These are phyloP conservation scores for Rhincodon typus DNA, from an alignment of 2,797 vertebrate species.

Conservation along the genomic window DNA sequence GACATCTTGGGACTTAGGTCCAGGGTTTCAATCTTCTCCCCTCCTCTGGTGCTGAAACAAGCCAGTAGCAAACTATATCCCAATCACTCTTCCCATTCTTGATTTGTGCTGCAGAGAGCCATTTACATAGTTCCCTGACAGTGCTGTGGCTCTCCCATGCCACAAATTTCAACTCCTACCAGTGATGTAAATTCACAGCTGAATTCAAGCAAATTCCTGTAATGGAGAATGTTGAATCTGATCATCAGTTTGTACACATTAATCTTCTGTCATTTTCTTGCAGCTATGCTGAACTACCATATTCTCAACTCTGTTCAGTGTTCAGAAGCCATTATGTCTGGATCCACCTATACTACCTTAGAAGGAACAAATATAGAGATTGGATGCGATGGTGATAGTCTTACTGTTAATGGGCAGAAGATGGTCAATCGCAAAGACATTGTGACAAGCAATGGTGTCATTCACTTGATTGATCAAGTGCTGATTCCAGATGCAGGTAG, in stretches of 20 bases:
- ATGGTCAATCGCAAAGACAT: conserved; percentile 93
- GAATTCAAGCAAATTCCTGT: background rate
- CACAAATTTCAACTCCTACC: background rate
- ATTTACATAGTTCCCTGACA: background rate
- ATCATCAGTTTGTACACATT: conserved; percentile 45
- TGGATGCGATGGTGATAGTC: conserved; percentile 85
- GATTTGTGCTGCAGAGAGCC: background rate
- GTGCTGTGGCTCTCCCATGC: background rate
- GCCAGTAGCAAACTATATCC: background rate
- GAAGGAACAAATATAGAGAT: conserved; percentile 85
- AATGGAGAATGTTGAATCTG: background rate
- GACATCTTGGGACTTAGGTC: background rate
- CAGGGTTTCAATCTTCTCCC: background rate
- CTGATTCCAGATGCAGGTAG: conserved; percentile 92
- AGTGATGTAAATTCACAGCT: background rate
- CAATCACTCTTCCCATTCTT: background rate
- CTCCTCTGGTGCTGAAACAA: background rate
- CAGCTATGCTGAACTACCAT: conserved; percentile 88
- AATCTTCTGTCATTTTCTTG: conserved; percentile 39
- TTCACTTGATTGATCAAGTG: conserved; percentile 85
- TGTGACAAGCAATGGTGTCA: conserved; percentile 86
- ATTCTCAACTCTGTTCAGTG: conserved; percentile 85
- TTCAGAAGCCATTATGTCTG: conserved; percentile 85
- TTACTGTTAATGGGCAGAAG: conserved; percentile 88
- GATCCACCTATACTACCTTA: conserved; percentile 76